Percentiles rank a stretch among this genome's conserved stretches.
Evolutionary conservation across 2,113 vertebrate species (phyloP).

Genomic region (Cepphus grylle): DNA sequence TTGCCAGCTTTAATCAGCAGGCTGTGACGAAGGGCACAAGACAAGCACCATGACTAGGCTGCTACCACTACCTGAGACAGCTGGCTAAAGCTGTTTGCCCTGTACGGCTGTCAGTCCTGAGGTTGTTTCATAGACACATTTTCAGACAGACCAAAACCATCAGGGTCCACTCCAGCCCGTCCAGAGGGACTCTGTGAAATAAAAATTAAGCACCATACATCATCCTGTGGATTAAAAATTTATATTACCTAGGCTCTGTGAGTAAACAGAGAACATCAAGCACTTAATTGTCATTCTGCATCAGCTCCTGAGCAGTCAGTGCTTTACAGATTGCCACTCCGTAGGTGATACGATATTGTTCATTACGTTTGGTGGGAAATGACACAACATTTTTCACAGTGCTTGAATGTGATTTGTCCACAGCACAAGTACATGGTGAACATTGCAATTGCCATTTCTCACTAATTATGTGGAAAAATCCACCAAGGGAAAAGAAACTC

Average conservation of each 20-base stretch:
- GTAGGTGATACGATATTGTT: background rate
- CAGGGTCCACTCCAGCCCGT: background rate
- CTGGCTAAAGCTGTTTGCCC: background rate
- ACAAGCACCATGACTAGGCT: background rate
- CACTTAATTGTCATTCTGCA: background rate
- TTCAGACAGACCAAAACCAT: background rate
- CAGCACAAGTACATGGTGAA: background rate
- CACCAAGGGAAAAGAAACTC: background rate
- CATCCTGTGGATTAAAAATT: background rate
- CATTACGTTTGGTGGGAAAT: background rate
- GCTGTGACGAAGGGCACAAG: background rate
- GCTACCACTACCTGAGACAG: background rate
- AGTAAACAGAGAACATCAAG: background rate
- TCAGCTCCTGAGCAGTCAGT: background rate
- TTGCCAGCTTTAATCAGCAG: background rate
- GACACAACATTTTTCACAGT: background rate
- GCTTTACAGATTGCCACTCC: background rate
- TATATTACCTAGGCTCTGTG: background rate
- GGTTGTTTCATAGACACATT: background rate
- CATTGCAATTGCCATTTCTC: background rate
- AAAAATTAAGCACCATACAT: background rate
- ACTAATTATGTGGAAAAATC: conserved; percentile 21
- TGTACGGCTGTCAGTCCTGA: background rate
- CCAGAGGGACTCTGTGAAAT: background rate
- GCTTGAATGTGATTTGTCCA: background rate